Evolutionary conservation across 2,113 vertebrate species (phyloP).

Genomic region (Climacteris rufus): DNA sequence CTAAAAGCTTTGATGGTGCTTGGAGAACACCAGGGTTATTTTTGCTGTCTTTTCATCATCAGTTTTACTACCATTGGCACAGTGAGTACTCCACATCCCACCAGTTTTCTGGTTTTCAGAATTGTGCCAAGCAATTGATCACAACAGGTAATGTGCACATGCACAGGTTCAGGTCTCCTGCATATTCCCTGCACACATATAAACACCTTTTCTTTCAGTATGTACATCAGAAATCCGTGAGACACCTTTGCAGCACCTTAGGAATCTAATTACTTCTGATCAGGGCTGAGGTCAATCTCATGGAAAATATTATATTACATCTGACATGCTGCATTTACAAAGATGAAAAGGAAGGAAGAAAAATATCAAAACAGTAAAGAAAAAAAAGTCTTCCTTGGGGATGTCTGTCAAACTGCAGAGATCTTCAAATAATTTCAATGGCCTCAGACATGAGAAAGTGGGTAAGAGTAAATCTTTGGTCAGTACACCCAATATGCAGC

Average conservation of each 20-base stretch:
- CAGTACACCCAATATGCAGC: constrained; percentile 33
- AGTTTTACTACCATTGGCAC: not conserved
- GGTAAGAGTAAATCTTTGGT: constrained; percentile 53
- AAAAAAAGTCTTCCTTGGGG: constrained; percentile 63
- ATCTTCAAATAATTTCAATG: constrained; percentile 69
- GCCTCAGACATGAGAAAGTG: constrained; percentile 50
- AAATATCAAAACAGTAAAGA: constrained; percentile 59
- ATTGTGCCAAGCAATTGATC: not conserved
- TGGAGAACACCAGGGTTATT: not conserved
- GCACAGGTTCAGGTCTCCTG: not conserved
- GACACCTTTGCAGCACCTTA: not conserved
- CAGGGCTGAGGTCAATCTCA: constrained; percentile 50
- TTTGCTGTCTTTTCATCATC: not conserved
- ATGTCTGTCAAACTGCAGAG: constrained; percentile 63
- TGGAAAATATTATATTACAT: constrained; percentile 48
- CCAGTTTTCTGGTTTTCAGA: not conserved
- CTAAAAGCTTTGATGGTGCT: not conserved
- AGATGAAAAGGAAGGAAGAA: constrained; percentile 59
- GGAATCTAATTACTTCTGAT: constrained; percentile 70
- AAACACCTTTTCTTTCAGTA: not conserved
- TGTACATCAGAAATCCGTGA: not conserved
- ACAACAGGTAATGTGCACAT: not conserved
- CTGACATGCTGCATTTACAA: constrained; percentile 56
- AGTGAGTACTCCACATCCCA: not conserved
- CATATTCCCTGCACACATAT: not conserved